Conservation (phyloP, 1,140 invertebrate species). For the Tetragnatha versicolor region DNA sequence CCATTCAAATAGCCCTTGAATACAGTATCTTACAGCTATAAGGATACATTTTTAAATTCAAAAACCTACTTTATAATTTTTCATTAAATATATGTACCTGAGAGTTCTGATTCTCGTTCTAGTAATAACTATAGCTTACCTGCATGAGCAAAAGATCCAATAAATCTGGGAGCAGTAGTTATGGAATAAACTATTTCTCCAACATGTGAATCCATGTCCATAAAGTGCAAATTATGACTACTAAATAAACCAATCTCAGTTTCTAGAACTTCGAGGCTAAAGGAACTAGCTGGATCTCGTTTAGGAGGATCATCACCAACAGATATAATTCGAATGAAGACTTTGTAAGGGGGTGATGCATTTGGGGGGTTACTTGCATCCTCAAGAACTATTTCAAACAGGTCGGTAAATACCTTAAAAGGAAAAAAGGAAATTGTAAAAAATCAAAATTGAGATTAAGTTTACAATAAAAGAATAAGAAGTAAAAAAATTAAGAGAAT, state of each 20-base stretch:
- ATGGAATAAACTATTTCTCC: conserved; percentile 41
- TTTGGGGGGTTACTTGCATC: conserved; percentile 46
- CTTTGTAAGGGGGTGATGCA: conserved; percentile 32
- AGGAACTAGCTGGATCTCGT: conserved; percentile 39
- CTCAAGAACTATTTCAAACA: conserved; percentile 30
- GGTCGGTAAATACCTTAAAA: conserved; percentile 37
- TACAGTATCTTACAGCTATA: too few species aligned
- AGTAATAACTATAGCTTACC: too few species aligned
- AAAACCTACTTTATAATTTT: too few species aligned
- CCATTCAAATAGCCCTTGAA: too few species aligned
- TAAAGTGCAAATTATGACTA: conserved; percentile 35
- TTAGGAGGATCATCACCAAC: conserved; percentile 50
- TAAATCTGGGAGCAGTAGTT: conserved; percentile 38
- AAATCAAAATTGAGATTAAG: neutral
- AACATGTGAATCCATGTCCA: conserved; percentile 45
- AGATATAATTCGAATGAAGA: conserved; percentile 29
- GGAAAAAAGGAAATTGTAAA: neutral
- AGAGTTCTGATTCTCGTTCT: too few species aligned
- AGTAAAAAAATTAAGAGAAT: neutral
- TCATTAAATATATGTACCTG: too few species aligned
- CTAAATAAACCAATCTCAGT: conserved; percentile 34
- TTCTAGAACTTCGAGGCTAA: conserved; percentile 32
- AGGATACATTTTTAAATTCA: too few species aligned
- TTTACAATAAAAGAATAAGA: neutral
- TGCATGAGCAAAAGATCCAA: conserved; percentile 49